Conservation (phyloP, 2,797 vertebrate species). For the Myripristis jacobus region DNA sequence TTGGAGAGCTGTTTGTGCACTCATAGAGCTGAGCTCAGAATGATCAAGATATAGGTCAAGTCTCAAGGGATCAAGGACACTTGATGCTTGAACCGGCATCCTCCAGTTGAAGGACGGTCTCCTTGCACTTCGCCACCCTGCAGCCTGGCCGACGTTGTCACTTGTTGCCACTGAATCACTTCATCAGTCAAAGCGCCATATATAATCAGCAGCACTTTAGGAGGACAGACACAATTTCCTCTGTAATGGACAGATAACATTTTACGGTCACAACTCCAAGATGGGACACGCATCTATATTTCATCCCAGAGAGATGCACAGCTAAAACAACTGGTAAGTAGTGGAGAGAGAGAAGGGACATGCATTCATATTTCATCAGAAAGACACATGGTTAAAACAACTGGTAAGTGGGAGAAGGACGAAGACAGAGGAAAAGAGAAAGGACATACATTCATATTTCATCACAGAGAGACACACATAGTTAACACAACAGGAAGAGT, state of each 20-base stretch:
- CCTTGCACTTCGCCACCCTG: not conserved
- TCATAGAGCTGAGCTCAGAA: not conserved
- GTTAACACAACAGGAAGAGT: conserved; percentile 64
- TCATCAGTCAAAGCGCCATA: conserved; percentile 28
- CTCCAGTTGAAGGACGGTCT: not conserved
- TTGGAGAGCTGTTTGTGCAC: too few relatives aligned
- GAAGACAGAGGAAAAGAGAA: conserved; percentile 42
- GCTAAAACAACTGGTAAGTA: conserved; percentile 40
- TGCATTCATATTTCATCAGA: conserved; percentile 71
- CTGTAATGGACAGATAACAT: conserved; percentile 49
- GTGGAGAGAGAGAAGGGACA: conserved; percentile 40
- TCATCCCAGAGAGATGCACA: conserved; percentile 44
- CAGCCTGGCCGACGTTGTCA: conserved; percentile 1
- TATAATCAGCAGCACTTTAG: conserved; percentile 13
- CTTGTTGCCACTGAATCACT: conserved; percentile 17
- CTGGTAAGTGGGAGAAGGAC: conserved; percentile 58
- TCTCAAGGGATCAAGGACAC: not conserved
- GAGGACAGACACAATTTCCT: conserved; percentile 36
- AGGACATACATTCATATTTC: conserved; percentile 75
- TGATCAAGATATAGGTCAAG: not conserved
- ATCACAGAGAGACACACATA: conserved; percentile 51
- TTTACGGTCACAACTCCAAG: conserved; percentile 45
- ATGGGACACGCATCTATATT: conserved; percentile 58
- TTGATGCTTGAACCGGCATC: not conserved
- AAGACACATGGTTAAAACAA: conserved; percentile 60